Base-by-base conservation (phyloP, 1,140 invertebrate genomes). In the Caenorhabditis briggsae region DNA sequence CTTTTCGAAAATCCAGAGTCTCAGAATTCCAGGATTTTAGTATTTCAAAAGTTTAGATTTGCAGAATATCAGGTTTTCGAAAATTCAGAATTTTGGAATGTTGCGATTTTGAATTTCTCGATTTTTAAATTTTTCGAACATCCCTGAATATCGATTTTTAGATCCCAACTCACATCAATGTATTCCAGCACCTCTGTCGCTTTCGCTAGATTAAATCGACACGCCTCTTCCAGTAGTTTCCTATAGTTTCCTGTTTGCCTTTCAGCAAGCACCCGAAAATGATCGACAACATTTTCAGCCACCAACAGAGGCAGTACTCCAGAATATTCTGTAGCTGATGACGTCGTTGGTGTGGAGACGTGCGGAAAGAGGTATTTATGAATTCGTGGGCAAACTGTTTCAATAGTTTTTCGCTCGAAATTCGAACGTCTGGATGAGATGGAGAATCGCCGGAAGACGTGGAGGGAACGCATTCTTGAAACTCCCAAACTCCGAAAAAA, bases 381-480 rank as follows among this genome's bases (percentile, higher is more conserved):
- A 16, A 87, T 12, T 9, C 43, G 43, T 0, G 86, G 50, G 16
- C 84, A 83, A 9, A 87, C 64, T 12, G 86, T 87, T 46, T 84
- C 83, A 20, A 87, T 87, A 5, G 48, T 50, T 82, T 87, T 87
- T 50, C 61, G 33, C 7, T 55, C 50, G 83, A 84, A 84, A 85
- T 85, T 78, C 20, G 70, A 78, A 7, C 46, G 12, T 46, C 33
- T 6, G 20, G 70, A 50, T 7, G 70, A 23, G n/a, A 46, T 50
- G 5, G 70, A 53, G 11, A 78, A 50, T 14, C n/a, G n/a, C 9
- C 41, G 59, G 23, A 25, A 23, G 23, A 46, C 43, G 12, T 5
- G 14, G 5, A 23, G 20, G 11, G n/a, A 25, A 48, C 70, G 43
- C 70, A 78, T 78, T 53, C 70, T 78, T n/a, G 14, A 78, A 50